Evolutionary conservation across 35 echinoderm and acorn worm species (phyloP).

Genomic region (Ptychodera flava): DNA sequence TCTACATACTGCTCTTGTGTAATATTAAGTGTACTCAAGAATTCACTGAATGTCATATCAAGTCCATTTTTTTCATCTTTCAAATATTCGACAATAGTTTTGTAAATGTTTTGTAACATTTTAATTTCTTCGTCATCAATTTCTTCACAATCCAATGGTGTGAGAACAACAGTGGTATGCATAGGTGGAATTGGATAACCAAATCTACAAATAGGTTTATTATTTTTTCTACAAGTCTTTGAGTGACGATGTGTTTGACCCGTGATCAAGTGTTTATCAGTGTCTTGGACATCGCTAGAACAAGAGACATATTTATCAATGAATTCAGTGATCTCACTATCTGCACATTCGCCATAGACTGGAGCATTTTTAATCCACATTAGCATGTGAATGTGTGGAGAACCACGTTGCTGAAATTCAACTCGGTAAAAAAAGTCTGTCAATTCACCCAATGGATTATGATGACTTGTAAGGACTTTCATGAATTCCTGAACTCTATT

Average conservation of each 20-base stretch:
- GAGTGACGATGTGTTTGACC: constrained; percentile 19
- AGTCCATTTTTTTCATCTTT: background rate
- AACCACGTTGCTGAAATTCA: constrained; percentile 20
- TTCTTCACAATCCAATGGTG: background rate
- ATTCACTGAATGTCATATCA: background rate
- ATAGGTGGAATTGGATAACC: constrained; percentile 29
- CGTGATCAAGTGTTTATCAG: background rate
- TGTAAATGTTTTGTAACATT: background rate
- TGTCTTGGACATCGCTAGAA: background rate
- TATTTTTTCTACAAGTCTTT: constrained; percentile 9
- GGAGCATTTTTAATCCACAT: constrained; percentile 26
- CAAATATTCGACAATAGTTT: background rate
- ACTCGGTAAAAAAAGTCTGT: constrained; percentile 8
- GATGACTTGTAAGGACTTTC: background rate
- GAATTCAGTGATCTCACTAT: background rate
- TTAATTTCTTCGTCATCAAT: background rate
- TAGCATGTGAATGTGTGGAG: constrained; percentile 11
- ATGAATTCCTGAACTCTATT: constrained; percentile 17
- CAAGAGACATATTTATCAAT: constrained; percentile 26
- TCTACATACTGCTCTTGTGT: constrained; percentile 25
- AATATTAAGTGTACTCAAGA: background rate
- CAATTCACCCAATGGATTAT: background rate
- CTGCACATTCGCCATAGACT: background rate
- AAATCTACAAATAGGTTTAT: constrained; percentile 13
- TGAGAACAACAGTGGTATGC: background rate